Evolutionary conservation across 2,797 vertebrate species (phyloP).

Genomic region (Bradypus variegatus): DNA sequence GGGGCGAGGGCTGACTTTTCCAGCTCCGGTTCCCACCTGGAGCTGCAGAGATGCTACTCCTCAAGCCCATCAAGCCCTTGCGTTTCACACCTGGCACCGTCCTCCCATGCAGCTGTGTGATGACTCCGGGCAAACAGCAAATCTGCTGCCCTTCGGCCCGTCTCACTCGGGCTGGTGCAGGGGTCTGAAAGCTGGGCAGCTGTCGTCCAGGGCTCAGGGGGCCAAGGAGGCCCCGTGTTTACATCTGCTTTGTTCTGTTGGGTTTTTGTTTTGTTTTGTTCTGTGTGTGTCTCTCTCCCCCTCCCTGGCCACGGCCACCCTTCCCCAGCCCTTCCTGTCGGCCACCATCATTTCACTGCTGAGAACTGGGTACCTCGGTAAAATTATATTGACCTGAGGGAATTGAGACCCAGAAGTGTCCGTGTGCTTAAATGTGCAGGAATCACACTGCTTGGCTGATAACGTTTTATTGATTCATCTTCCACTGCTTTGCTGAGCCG

Average conservation of each 20-base stretch:
- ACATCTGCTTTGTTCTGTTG: background rate
- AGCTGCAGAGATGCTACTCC: fast-evolving
- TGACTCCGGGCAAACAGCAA: too few relatives aligned
- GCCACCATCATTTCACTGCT: constrained; percentile 49
- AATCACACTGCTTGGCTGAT: constrained; percentile 72
- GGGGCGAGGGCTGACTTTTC: too few relatives aligned
- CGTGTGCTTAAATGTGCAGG: constrained; percentile 63
- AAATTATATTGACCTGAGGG: constrained; percentile 67
- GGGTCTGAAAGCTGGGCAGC: background rate
- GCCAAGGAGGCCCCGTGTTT: too few relatives aligned
- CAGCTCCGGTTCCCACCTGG: fast-evolving
- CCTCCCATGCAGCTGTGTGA: background rate
- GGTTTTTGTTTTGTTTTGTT: background rate
- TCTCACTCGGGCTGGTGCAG: too few relatives aligned
- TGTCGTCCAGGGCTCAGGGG: background rate
- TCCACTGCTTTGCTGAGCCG: constrained; percentile 60
- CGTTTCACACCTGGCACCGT: fast-evolving
- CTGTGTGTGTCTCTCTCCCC: background rate
- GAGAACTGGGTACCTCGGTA: constrained; percentile 65
- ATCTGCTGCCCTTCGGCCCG: too few relatives aligned
- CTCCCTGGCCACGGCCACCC: background rate
- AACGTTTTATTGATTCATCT: constrained; percentile 69
- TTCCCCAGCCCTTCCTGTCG: background rate
- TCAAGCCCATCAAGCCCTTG: background rate
- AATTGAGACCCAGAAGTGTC: constrained; percentile 64